phyloP scores from a whole-genome alignment of 2,888 invertebrate genomes.

The Portevinia maculata region DNA sequence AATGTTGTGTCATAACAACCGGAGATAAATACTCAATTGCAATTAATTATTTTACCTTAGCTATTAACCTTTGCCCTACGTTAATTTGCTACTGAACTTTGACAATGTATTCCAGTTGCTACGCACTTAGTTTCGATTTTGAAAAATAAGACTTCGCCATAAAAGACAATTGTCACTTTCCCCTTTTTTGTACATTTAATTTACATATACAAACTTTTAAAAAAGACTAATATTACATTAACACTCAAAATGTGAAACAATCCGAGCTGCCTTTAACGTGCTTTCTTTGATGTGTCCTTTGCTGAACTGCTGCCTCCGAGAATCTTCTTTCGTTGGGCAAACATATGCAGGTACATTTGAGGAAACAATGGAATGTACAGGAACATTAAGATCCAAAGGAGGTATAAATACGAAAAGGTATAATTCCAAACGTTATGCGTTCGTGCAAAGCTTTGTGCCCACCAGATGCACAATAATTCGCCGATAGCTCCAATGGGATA shows the following conservation, averaged over 20 bases:
- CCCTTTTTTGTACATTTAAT: constrained; percentile 61
- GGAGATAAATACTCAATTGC: no score
- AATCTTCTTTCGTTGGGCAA: constrained; percentile 93
- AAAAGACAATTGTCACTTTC: no score
- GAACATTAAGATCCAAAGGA: constrained; percentile 90
- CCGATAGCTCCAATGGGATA: constrained; percentile 98
- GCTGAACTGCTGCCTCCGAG: constrained; percentile 82
- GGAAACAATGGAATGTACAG: constrained; percentile 97
- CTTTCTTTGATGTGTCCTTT: constrained; percentile 54
- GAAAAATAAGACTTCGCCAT: no score
- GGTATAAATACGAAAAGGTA: constrained; percentile 91
- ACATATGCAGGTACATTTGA: constrained; percentile 95
- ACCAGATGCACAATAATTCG: constrained; percentile 94
- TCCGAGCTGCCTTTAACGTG: constrained; percentile 27
- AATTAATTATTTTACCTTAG: no score
- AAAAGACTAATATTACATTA: constrained; percentile 26
- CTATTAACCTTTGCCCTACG: no score
- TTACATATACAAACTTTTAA: constrained; percentile 56
- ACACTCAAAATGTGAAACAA: constrained; percentile 8
- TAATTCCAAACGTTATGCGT: constrained; percentile 89
- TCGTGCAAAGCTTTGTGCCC: constrained; percentile 88
- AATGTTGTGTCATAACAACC: no score
- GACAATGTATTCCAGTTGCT: no score
- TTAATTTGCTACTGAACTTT: no score
- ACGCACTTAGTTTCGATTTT: no score